phyloP scores from a whole-genome alignment of 2,797 vertebrate genomes.

The Bradypus variegatus region DNA sequence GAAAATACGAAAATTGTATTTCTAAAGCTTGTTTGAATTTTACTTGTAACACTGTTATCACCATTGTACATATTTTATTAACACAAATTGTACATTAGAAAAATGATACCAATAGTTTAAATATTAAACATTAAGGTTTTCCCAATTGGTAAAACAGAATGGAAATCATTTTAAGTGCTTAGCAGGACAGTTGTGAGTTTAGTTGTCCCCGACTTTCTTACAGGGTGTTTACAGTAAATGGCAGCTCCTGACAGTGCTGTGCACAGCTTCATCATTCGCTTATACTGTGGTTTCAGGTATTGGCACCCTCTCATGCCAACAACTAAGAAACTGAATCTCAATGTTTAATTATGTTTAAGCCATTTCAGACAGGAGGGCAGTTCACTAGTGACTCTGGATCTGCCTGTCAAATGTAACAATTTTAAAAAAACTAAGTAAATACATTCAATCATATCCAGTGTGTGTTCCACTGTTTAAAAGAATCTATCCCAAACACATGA shows the following conservation, averaged over 20 bases:
- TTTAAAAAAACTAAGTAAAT: slow-evolving; percentile 34
- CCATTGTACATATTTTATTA: slow-evolving; percentile 27
- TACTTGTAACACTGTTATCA: slow-evolving; percentile 17
- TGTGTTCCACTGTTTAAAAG: slow-evolving; percentile 32
- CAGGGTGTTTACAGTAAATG: not conserved
- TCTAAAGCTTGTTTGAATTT: slow-evolving; percentile 38
- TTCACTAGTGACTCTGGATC: not conserved
- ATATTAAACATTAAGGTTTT: slow-evolving; percentile 62
- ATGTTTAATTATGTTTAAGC: not conserved
- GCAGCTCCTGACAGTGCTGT: not conserved
- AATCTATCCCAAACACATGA: not conserved
- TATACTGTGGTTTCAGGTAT: not conserved
- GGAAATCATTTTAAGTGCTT: slow-evolving; percentile 46
- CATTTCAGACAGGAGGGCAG: slow-evolving; percentile 1
- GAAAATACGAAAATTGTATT: slow-evolving; percentile 51
- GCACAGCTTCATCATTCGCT: not conserved
- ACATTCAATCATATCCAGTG: slow-evolving; percentile 40
- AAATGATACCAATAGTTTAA: slow-evolving; percentile 63
- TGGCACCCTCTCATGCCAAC: slow-evolving; percentile 34
- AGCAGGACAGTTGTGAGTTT: not conserved
- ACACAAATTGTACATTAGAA: slow-evolving; percentile 58
- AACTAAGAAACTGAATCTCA: slow-evolving; percentile 25
- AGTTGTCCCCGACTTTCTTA: not conserved
- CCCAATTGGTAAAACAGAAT: slow-evolving; percentile 56
- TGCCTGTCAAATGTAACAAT: slow-evolving; percentile 16